These are phyloP conservation scores for Synergus japonicus DNA, from an alignment of 2,888 invertebrate genomes.

Conservation along the genomic window DNA sequence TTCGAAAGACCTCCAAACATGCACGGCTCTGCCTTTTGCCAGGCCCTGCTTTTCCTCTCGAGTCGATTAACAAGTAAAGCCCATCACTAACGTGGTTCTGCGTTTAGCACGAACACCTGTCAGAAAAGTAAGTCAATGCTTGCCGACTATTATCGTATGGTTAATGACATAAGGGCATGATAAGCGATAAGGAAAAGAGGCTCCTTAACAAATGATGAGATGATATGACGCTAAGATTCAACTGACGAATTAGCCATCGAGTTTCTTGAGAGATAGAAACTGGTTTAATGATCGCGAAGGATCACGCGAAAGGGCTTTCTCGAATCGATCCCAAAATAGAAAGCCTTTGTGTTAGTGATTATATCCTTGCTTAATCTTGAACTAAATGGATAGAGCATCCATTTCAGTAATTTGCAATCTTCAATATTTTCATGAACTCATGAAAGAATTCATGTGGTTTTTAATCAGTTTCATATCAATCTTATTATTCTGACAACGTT, in stretches of 20 bases:
- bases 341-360: neutral
- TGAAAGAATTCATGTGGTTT: no score
- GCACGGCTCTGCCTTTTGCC: constrained; percentile 22
- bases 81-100: constrained; percentile 19
- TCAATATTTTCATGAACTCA: no score
- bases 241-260: constrained; percentile 18
- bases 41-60: constrained; percentile 17
- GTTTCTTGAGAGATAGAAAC: neutral
- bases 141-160: constrained; percentile 25
- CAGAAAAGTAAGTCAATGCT: constrained; percentile 37
- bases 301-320: neutral
- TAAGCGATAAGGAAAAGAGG: constrained; percentile 26
- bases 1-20: neutral
- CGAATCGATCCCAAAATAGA: neutral
- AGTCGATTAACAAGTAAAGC: constrained; percentile 20
- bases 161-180: constrained; percentile 18
- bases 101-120: constrained; percentile 37
- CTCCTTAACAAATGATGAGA: neutral
- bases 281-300: neutral
- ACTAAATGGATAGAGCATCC: no score
- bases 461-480: no score
- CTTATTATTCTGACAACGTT: no score
- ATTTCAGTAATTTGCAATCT: no score
- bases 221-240: neutral
- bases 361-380: neutral